A percentile compares a stretch with the other conserved stretches of the same genome.
phyloP scores from a whole-genome alignment of 2,113 vertebrate genomes.

The Bubo bubo region DNA sequence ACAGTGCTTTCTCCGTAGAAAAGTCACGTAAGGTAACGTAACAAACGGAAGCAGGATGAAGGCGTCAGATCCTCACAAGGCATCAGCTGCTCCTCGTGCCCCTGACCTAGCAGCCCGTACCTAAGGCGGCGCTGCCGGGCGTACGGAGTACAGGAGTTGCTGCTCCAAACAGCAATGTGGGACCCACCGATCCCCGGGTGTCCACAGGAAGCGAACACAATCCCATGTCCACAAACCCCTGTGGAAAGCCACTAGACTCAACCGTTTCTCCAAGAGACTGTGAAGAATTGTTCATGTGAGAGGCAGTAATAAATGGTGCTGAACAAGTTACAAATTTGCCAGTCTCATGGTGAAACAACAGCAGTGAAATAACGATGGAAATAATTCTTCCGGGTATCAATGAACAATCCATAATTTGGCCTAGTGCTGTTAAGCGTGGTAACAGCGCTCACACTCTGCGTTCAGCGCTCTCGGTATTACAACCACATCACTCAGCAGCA shows the following conservation, averaged over 20 bases:
- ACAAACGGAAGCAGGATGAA: accelerated
- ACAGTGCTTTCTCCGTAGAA: not conserved
- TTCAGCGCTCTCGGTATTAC: not conserved
- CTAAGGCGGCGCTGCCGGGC: not conserved
- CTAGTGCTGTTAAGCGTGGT: not conserved
- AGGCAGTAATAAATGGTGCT: accelerated
- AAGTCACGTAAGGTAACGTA: accelerated
- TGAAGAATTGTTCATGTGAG: not conserved
- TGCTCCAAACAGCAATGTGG: accelerated
- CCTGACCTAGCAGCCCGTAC: accelerated
- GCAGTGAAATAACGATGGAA: not conserved
- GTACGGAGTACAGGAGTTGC: accelerated
- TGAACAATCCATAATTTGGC: not conserved
- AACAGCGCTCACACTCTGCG: accelerated
- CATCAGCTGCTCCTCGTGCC: accelerated
- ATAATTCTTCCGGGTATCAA: not conserved
- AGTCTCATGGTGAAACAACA: not conserved
- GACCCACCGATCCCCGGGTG: not conserved
- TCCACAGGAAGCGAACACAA: accelerated
- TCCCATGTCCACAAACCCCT: accelerated
- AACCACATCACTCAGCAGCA: not conserved
- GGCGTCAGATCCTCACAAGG: not conserved
- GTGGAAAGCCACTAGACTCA: not conserved
- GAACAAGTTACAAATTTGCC: not conserved
- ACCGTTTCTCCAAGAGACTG: not conserved